These are phyloP conservation scores for Halotydeus destructor DNA, from an alignment of 1,140 invertebrate genomes.

Conservation along the genomic window DNA sequence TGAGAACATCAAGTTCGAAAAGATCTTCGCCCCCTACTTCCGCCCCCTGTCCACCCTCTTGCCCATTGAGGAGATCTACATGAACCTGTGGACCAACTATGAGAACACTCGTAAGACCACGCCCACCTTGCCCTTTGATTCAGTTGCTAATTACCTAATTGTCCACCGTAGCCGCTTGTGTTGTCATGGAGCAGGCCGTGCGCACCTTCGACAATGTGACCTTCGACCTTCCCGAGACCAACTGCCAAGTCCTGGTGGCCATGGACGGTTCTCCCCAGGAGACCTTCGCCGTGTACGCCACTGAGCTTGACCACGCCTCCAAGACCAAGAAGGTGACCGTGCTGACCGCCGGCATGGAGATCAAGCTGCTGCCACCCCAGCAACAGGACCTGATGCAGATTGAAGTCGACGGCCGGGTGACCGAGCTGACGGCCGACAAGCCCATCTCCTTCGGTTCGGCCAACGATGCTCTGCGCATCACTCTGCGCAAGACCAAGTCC, in stretches of 20 bases:
- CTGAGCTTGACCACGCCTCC: conserved; percentile 2
- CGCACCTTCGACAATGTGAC: background rate
- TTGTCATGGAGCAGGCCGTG: conserved; percentile 1
- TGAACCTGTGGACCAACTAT: conserved; percentile 5
- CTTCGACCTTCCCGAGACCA: conserved; percentile 4
- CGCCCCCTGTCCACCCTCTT: conserved; percentile 8
- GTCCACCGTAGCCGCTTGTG: conserved; percentile 1
- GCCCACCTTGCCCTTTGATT: background rate
- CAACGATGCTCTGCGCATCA: conserved; percentile 1
- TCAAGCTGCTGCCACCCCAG: conserved; percentile 11
- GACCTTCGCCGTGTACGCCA: conserved; percentile 8
- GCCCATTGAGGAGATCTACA: conserved; percentile 5
- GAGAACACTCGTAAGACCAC: conserved; percentile 3
- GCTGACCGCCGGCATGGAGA: conserved; percentile 8
- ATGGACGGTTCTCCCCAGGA: conserved; percentile 12
- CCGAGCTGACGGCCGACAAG: background rate
- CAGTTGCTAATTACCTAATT: background rate
- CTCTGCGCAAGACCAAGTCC: conserved; percentile 3
- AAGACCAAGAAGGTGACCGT: conserved; percentile 13
- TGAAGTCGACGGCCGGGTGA: conserved; percentile 11
- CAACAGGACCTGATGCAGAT: conserved; percentile 5
- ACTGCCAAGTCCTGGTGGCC: conserved; percentile 12
- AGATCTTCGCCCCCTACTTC: conserved; percentile 1
- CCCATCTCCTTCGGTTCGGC: conserved; percentile 1
- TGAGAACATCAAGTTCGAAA: conserved; percentile 7